Percentiles rank a stretch among this genome's conserved stretches.
Evolutionary conservation across 2,113 vertebrate species (phyloP).

Genomic region (Chaetops frenatus): DNA sequence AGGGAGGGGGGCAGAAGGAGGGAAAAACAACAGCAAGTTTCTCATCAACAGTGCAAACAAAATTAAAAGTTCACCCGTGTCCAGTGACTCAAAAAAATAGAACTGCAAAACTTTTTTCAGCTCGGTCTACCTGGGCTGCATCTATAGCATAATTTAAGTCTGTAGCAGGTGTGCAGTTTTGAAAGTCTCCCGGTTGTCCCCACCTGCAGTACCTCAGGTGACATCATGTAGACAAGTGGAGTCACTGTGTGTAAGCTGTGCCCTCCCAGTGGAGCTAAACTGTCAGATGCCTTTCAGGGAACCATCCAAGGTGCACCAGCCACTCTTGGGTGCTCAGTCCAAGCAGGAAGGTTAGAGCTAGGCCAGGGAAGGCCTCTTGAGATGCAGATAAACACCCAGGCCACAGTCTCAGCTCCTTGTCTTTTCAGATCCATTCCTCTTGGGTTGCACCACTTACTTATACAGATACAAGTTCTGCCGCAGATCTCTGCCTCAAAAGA

Average conservation of each 20-base stretch:
- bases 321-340: not conserved
- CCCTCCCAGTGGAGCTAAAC: not conserved
- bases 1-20: accelerated
- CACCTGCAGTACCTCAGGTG: accelerated
- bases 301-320: not conserved
- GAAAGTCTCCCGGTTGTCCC: not conserved
- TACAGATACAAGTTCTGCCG: not conserved
- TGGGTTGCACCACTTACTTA: not conserved
- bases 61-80: not conserved
- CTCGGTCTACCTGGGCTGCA: not conserved
- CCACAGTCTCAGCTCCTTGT: not conserved
- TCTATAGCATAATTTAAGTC: not conserved
- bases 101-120: not conserved
- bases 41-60: not conserved
- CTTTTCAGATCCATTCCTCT: not conserved
- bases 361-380: not conserved
- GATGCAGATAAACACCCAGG: not conserved
- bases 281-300: not conserved
- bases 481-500: not conserved
- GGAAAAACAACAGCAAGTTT: not conserved
- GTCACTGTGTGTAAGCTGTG: not conserved
- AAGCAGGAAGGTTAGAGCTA: not conserved
- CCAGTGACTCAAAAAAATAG: not conserved
- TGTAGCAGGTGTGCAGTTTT: not conserved
- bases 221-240: accelerated